These are phyloP conservation scores for Aleadryas rufinucha DNA, from an alignment of 2,113 vertebrate species.

Conservation along the genomic window DNA sequence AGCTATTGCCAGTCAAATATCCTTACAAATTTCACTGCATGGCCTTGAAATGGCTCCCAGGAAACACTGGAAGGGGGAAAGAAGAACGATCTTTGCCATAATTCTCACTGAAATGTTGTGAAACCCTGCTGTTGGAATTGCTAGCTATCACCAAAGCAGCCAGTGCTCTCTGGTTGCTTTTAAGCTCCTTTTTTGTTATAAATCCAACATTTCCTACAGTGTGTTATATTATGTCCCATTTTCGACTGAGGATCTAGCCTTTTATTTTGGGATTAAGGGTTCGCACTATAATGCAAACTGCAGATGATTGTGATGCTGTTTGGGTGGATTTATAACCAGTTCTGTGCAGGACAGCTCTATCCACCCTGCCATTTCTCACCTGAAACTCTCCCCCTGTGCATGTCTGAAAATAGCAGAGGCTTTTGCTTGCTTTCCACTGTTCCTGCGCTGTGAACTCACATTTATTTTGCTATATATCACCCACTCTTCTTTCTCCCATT, in stretches of 20 bases:
- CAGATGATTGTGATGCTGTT: not conserved
- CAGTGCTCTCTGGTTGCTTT: not conserved
- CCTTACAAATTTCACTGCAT: not conserved
- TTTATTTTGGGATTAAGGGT: not conserved
- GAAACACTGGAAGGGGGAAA: not conserved
- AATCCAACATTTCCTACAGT: not conserved
- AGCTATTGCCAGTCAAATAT: not conserved
- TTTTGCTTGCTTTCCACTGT: not conserved
- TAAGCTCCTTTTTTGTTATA: not conserved
- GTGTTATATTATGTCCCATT: rapidly evolving
- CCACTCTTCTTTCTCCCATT: not conserved
- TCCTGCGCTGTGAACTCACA: not conserved
- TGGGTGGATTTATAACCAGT: not conserved
- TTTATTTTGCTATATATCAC: not conserved
- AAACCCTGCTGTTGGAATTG: not conserved
- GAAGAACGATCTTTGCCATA: not conserved
- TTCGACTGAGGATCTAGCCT: not conserved
- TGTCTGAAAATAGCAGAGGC: not conserved
- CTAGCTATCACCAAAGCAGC: not conserved
- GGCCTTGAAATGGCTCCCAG: not conserved
- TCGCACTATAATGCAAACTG: not conserved
- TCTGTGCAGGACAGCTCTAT: not conserved
- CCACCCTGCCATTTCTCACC: not conserved
- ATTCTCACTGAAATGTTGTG: not conserved
- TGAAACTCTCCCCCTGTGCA: not conserved